A percentile compares a stretch with the other conserved stretches of the same genome.
Conservation (phyloP, 2,113 vertebrate species). For the Petromus typicus region DNA sequence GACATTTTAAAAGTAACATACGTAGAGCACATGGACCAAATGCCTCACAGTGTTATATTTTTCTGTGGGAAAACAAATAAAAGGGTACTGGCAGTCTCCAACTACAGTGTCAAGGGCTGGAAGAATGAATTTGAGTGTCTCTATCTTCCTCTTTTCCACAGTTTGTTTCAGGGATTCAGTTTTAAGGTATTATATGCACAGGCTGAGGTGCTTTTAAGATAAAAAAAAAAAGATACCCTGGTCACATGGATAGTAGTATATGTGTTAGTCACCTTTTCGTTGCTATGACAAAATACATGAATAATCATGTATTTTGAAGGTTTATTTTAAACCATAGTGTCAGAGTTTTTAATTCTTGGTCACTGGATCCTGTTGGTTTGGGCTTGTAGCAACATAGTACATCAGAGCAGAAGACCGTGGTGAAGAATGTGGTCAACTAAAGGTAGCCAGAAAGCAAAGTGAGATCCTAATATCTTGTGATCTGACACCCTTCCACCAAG, state of each 20-base stretch:
- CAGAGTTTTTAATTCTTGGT: background rate
- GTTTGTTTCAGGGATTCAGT: background rate
- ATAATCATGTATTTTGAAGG: too few relatives aligned
- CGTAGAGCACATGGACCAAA: constrained; percentile 57
- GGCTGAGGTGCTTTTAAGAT: background rate
- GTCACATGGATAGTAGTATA: background rate
- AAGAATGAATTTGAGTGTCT: background rate
- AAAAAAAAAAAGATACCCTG: background rate
- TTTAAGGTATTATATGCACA: background rate
- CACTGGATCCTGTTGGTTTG: background rate
- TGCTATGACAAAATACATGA: background rate
- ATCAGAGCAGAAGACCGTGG: background rate
- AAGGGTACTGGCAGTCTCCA: constrained; percentile 10
- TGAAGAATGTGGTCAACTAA: background rate
- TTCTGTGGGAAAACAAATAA: background rate
- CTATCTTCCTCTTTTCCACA: background rate
- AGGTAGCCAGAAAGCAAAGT: background rate
- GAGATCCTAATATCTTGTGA: background rate
- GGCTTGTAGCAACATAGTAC: background rate
- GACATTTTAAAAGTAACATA: constrained; percentile 76
- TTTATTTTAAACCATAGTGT: background rate
- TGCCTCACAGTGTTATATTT: constrained; percentile 71
- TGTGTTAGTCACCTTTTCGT: background rate
- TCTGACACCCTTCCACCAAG: background rate
- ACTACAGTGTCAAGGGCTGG: background rate